phyloP scores from a whole-genome alignment of 1,140 invertebrate genomes.

The Procambarus clarkii region DNA sequence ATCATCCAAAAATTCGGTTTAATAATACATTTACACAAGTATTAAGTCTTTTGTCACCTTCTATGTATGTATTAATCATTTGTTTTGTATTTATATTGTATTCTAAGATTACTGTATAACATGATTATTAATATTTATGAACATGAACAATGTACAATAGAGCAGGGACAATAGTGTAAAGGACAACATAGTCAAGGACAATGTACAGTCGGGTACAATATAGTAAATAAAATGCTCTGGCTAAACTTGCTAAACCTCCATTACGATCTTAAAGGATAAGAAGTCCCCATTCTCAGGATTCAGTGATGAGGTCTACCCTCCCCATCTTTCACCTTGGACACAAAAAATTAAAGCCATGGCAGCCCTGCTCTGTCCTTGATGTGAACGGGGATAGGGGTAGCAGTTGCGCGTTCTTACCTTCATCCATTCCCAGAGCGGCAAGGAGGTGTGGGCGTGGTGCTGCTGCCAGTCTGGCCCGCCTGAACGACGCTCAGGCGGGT shows the following conservation, averaged over 20 bases:
- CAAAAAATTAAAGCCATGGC: conserved; percentile 2
- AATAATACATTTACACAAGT: no score
- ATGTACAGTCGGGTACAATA: no score
- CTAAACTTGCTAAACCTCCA: background rate
- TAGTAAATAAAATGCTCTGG: background rate
- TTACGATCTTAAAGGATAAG: background rate
- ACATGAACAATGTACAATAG: no score
- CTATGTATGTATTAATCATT: no score
- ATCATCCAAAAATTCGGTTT: no score
- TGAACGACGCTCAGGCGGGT: background rate
- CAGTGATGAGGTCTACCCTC: background rate
- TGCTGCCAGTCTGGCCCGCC: conserved; percentile 22
- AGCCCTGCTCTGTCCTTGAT: conserved; percentile 31
- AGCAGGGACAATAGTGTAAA: no score
- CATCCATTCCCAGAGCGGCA: conserved; percentile 15
- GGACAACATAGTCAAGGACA: no score
- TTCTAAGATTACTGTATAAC: no score
- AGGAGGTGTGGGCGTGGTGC: background rate
- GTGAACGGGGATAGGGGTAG: conserved; percentile 20
- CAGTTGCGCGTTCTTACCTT: conserved; percentile 29
- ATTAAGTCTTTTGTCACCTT: no score
- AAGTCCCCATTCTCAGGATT: background rate
- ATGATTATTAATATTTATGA: no score
- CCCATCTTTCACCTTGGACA: background rate
- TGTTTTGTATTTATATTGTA: no score